Conservation (phyloP, 1,140 invertebrate genomes). For the Drosophila persimilis region DNA sequence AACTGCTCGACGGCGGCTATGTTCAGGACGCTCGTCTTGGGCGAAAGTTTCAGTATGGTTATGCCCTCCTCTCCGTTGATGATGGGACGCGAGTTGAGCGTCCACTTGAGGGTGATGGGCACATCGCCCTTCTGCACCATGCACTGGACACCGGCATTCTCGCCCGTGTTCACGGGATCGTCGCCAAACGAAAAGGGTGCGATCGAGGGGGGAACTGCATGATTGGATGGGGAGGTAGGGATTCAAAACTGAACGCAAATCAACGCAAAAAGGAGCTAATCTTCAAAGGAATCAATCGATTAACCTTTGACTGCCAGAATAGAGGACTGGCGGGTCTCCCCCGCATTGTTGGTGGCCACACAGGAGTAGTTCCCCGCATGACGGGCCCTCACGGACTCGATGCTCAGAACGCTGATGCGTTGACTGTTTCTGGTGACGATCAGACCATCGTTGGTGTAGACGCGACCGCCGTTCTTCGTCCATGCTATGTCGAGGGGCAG, state of each 20-base stretch:
- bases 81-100: constrained; percentile 81
- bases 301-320: constrained; percentile 87
- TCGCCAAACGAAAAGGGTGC: constrained; percentile 88
- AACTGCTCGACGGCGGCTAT: constrained; percentile 85
- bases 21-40: constrained; percentile 88
- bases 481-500: constrained; percentile 91
- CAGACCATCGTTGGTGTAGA: constrained; percentile 83
- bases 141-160: constrained; percentile 89
- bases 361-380: constrained; percentile 89
- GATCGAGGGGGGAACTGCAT: constrained; percentile 83
- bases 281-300: not conserved
- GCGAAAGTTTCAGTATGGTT: constrained; percentile 85
- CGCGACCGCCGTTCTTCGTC: constrained; percentile 83
- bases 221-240: constrained; percentile 6
- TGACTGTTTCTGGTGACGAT: constrained; percentile 86
- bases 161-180: constrained; percentile 88
- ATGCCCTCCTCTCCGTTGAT: constrained; percentile 84
- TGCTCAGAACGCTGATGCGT: constrained; percentile 87
- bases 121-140: constrained; percentile 89
- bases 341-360: constrained; percentile 89
- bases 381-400: constrained; percentile 86
- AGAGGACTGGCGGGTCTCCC: constrained; percentile 87
- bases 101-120: constrained; percentile 88
- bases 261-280: constrained; percentile 13
- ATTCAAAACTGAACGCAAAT: constrained; percentile 32